Base-by-base conservation (phyloP, 1,140 invertebrate genomes). In the Neotoxoptera formosana region DNA sequence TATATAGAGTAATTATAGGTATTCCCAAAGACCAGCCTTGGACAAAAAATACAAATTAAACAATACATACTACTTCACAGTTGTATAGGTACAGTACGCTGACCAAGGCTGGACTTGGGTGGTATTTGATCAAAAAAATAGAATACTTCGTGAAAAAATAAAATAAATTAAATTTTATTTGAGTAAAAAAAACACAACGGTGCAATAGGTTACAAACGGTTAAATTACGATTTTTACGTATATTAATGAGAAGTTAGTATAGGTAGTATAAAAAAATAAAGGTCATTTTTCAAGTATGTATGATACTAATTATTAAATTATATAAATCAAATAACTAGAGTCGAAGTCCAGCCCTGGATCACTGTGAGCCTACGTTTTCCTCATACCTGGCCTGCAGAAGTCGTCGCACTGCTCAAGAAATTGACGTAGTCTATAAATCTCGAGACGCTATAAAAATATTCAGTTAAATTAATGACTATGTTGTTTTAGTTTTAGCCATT, bases 351-450 rank as follows among this genome's bases (percentile, higher is more conserved):
- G 93, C 89, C 93, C 91, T 94, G 81, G 93, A 94, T 94, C 81
- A 93, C 48, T 36, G 81, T 41, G 47, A 94, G 89, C 76, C 91
- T 48, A 84, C 86, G 36, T 91, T 56, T 93, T 94, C 34, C 93
- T 92, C 94, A 94, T 94, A 94, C 94, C 94, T 94, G 94, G 94
- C 48, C 93, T 94, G 94, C 97, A 97, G 94, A 97, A 96, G 92
- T 97, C 97, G 92, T 97, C 97, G 95, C 98, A 98, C 94, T 97
- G 97, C 95, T 97, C 97, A 76, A 98, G 95, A 45, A 98, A 95
- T 93, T 96, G 96, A 36, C 97, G 96, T 90, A 98, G 95, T 92
- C 96, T 95, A 93, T 97, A 96, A 25, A 97, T 97, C 94, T 97
- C 97, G 94, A 96, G 95, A 87, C 97, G 96, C 96, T 98, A 76